phyloP scores from a whole-genome alignment of 2,113 vertebrate species.

The Heterocephalus glaber region DNA sequence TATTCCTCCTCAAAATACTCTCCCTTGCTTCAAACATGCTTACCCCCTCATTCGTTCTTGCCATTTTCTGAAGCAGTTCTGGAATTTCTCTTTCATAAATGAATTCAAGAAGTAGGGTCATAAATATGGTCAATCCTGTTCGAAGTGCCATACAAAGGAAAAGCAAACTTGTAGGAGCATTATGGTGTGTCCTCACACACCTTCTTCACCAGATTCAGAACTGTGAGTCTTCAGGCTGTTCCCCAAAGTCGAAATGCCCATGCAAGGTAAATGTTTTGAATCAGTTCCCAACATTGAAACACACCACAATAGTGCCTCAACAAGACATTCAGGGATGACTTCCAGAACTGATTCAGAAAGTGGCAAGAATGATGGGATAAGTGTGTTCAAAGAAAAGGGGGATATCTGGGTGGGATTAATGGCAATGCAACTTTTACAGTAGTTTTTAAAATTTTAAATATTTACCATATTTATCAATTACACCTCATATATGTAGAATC shows the following conservation, averaged over 20 bases:
- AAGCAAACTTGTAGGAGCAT: not conserved
- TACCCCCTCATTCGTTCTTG: not conserved
- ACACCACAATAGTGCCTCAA: not conserved
- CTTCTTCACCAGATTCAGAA: not conserved
- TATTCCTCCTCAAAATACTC: not conserved
- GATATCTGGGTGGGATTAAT: not conserved
- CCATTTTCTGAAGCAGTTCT: not conserved
- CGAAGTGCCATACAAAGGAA: not conserved
- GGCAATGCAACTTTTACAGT: not conserved
- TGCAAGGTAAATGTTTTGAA: not conserved
- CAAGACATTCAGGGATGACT: not conserved
- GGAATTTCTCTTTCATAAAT: not conserved
- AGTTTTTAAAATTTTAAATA: not conserved
- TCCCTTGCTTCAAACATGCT: not conserved
- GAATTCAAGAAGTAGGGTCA: not conserved
- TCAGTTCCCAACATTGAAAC: not conserved
- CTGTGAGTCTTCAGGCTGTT: not conserved
- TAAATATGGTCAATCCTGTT: not conserved
- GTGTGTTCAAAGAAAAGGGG: not conserved
- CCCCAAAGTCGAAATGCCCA: not conserved
- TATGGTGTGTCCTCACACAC: not conserved
- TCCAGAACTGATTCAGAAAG: not conserved
- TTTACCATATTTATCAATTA: not conserved
- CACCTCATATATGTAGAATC: not conserved
- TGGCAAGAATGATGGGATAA: not conserved